Evolutionary conservation across 2,888 invertebrate species (phyloP), one percentile per base, ranked within the genome.

Genomic region (Schrankia costaestrigalis): DNA sequence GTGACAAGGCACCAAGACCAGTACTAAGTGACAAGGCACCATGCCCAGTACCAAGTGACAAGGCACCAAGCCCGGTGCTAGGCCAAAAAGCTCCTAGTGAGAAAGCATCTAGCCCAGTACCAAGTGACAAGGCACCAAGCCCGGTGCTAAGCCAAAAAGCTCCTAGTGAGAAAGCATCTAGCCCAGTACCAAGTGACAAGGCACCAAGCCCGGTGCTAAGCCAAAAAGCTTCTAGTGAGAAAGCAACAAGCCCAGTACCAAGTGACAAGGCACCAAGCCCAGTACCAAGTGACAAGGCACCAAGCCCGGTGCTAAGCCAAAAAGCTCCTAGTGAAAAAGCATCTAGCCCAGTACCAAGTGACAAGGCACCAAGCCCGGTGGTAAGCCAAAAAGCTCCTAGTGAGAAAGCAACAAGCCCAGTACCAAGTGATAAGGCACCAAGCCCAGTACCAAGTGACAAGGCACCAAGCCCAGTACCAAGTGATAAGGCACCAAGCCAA

Each of bases 341-440:
- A 7, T 28, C 23, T 0, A 37, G 22, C 5, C 36, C 31, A 2
- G 23, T 17, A 11, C 17, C 18, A 1, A 27, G 18, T 11, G 27
- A 27, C 3, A 18, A 31, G 19, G 33, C 22, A 4, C 21, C 26
- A 3, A 46, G 26, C 11, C 32, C 35, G 9, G 37, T 3, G 8
- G 30, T 45, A 1, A 47, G 34, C 9, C 32, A 48, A 0, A 23
- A 37, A 0, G 18, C 46, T 13, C 24, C 18, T 1, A 45, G 44
- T 1, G 39, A 51, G 5, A 52, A 49, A 21, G 32, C 17, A n/a
- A 35, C 33, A 3, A 8, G 41, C 37, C 30, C 37, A 2, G 29
- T 19, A 3, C 14, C 10, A 11, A 19, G 24, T 18, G 13, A 32
- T 28, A 33, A 27, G 11, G 10, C 27, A 11, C 1, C 22, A 0